Base-by-base conservation (phyloP, 1,140 invertebrate species). In the Agraylea sexmaculata region DNA sequence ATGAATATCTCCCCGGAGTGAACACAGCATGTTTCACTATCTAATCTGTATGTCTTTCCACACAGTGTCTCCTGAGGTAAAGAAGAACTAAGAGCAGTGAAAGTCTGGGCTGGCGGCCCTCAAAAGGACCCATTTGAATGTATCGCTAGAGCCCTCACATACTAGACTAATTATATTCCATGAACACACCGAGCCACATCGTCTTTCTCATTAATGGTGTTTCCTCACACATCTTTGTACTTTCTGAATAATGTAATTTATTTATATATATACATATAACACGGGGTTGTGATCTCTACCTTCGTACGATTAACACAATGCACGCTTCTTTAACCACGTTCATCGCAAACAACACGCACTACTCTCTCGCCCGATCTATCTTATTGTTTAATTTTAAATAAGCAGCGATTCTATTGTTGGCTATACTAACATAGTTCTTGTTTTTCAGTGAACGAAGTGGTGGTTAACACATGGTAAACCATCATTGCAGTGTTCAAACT, bases 381-480 rank as follows among this genome's bases (percentile, higher is more conserved):
- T 3, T 38, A 37, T 29, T 43, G 29, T 37, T 34, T 32, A 36
- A 18, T 42, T 21, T 35, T 15, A 30, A n/a, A 31, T 13, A 40
- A 15, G 40, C 30, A 13, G 19, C 28, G 13, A 42, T 29, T 37
- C 16, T 28, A 38, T 28, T 37, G 39, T 30, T 43, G 13, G n/a
- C 42, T 1, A 16, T n/a, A 41, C 43, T 50, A 37, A 35, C 43
- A 27, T 49, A 57, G 51, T 52, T 66, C 54, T 72, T 72, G 58
- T 71, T 71, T 74, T 73, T 49, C 70, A 72, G 69, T 63, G 62
- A 66, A 62, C 60, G 69, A 70, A 57, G 55, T 58, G 56, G 66
- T 71, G 59, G 55, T 72, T 60, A 68, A 71, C 67, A 69, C 69
- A 64, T 71, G 70, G 69, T 66, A 67, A 60, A 34, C 58, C 59